Base-by-base conservation (phyloP, 2,888 invertebrate genomes). In the Mamestra brassicae region DNA sequence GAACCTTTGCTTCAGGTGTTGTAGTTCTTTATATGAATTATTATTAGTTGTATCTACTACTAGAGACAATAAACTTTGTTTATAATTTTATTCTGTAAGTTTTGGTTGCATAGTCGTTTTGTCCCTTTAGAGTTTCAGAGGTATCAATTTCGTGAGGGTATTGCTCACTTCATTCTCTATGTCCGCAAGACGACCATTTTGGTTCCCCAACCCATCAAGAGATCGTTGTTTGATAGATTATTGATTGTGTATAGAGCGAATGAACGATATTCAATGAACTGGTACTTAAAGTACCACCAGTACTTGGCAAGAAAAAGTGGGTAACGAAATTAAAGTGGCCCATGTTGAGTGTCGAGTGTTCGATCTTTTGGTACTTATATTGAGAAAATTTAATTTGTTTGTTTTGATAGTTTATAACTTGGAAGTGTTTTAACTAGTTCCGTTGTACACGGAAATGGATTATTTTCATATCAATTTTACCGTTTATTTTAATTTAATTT, bases 201-300 rank as follows among this genome's bases (percentile, higher is more conserved):
- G 87, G 86, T 87, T 90, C 86, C 89, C 90, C 62, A 57, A 62
- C 80, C 91, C 92, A 95, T 95, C 94, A 94, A 94, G 93, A 93
- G 93, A 93, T 93, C 90, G 92, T 90, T 92, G 88, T 92, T 90
- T 94, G 95, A 95, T 95, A 94, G 95, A 95, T 95, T 92, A 93
- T 93, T 91, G 93, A 94, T 94, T 92, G 92, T 93, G 64, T 71
- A 67, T 67, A 61, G 76, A 83, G 85, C 87, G 87, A 88, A 87
- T 89, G 91, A 92, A 91, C 90, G 89, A 88, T 90, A 88, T 92
- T 93, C 91, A 93, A 94, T 93, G 87, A 90, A 83, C n/a, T 63
- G 68, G 66, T 61, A 75, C 87, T 83, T 62, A 36, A 17, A 70
- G 76, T 62, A 77, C 55, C 26, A 69, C 70, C 34, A 52, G 81